Conservation (phyloP, 92 coral and sea anemone species). For the Porites rus region DNA sequence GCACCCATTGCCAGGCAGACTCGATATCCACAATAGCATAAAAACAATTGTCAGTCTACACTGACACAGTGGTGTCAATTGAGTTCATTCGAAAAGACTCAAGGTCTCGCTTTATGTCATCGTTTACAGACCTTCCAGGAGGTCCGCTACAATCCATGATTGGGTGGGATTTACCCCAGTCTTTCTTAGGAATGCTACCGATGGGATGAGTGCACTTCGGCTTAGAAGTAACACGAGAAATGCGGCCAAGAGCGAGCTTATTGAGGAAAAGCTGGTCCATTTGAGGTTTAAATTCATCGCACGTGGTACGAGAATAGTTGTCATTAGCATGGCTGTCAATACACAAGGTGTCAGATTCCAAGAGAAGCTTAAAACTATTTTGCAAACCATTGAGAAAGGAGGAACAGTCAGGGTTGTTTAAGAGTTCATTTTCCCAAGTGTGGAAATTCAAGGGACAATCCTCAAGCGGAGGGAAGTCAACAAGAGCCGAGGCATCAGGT, state of each 20-base stretch:
- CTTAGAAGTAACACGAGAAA: constrained; percentile 13
- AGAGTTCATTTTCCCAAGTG: no score
- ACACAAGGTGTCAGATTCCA: not conserved
- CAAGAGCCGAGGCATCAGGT: no score
- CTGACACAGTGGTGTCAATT: constrained; percentile 18
- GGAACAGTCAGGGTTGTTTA: constrained; percentile 17
- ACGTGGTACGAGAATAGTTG: constrained; percentile 33
- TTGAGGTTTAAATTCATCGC: constrained; percentile 26
- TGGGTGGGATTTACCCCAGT: no score
- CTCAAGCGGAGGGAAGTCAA: no score
- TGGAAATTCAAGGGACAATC: no score
- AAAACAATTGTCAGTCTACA: no score
- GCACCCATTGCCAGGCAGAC: constrained; percentile 39
- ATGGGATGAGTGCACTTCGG: constrained; percentile 8
- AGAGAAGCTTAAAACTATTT: not conserved
- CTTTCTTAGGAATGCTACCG: no score
- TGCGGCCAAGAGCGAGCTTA: constrained; percentile 21
- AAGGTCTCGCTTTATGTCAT: not conserved
- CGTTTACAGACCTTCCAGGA: no score
- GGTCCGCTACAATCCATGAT: no score
- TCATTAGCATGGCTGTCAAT: constrained; percentile 12
- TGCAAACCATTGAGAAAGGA: not conserved
- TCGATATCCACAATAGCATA: constrained; percentile 31
- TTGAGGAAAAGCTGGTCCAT: constrained; percentile 14
- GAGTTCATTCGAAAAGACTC: constrained; percentile 27